These are phyloP conservation scores for Liodrosophila aerea DNA, from an alignment of 2,888 invertebrate genomes.

Conservation along the genomic window DNA sequence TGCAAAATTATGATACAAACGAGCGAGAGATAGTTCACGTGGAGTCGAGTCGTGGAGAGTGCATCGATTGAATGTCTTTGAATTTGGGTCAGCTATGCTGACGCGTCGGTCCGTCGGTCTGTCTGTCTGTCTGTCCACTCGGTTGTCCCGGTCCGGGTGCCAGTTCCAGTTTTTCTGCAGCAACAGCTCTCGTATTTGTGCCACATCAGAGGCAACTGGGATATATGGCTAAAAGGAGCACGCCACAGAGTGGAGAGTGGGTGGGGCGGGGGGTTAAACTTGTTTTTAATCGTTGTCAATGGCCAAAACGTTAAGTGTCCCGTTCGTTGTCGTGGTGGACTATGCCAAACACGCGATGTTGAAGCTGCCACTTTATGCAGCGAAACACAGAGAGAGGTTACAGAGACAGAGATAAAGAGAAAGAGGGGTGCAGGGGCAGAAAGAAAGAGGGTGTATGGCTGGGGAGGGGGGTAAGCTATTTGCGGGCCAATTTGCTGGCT, in stretches of 20 bases:
- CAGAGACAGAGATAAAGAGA: neutral
- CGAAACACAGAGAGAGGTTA: constrained; percentile 18
- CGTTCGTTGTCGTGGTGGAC: constrained; percentile 50
- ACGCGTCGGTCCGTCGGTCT: constrained; percentile 32
- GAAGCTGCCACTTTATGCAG: constrained; percentile 5
- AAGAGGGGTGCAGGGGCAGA: neutral
- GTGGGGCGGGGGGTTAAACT: constrained; percentile 41
- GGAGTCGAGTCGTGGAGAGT: too few species aligned
- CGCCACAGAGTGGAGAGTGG: neutral
- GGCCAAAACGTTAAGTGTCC: constrained; percentile 78
- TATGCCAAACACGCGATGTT: constrained; percentile 39
- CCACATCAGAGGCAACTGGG: constrained; percentile 23
- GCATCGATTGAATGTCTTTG: constrained; percentile 65
- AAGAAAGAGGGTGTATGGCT: neutral
- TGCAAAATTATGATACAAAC: constrained; percentile 40
- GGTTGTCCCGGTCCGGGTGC: constrained; percentile 60
- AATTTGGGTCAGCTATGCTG: constrained; percentile 74
- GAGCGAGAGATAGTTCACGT: constrained; percentile 52
- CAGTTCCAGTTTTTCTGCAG: constrained; percentile 34
- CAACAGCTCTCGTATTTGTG: constrained; percentile 38
- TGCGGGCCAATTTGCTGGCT: constrained; percentile 63
- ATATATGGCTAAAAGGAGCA: neutral
- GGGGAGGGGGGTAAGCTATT: constrained; percentile 25
- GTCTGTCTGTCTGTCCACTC: constrained; percentile 23
- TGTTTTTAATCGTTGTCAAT: constrained; percentile 77